phyloP scores from a whole-genome alignment of 2,797 vertebrate species.

The Schizopygopsis malacanthus region DNA sequence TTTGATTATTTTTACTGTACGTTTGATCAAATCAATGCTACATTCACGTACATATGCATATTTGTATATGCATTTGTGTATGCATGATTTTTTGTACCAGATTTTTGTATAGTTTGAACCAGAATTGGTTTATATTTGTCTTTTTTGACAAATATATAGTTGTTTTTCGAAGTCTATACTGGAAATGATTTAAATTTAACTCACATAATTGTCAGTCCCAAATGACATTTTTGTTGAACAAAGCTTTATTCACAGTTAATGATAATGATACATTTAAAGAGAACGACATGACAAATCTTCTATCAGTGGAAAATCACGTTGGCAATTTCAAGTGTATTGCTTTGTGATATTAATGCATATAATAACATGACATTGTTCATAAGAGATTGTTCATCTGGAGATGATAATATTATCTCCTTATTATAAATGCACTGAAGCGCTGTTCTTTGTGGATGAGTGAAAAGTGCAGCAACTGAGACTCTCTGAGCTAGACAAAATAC shows the following conservation, averaged over 20 bases:
- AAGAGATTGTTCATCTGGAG: conserved; percentile 1
- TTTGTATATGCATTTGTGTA: not conserved
- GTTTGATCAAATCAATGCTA: not conserved
- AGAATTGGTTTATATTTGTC: not conserved
- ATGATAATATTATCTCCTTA: conserved; percentile 19
- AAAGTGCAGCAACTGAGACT: conserved; percentile 7
- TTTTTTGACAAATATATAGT: not conserved
- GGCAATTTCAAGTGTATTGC: conserved; percentile 4
- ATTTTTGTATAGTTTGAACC: not conserved
- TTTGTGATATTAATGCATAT: conserved; percentile 9
- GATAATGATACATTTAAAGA: not conserved
- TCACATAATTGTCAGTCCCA: not conserved
- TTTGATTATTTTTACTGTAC: not conserved
- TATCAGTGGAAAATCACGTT: not conserved
- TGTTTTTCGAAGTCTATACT: not conserved
- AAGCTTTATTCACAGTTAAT: not conserved
- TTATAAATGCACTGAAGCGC: conserved; percentile 2
- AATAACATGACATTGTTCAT: conserved; percentile 2
- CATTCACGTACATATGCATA: not conserved
- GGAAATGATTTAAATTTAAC: not conserved
- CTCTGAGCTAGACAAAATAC: conserved; percentile 50
- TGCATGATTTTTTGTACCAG: not conserved
- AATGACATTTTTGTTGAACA: conserved; percentile 2
- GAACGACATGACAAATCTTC: not conserved
- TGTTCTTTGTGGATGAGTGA: not conserved